phyloP scores from a whole-genome alignment of 2,113 vertebrate genomes.

The Tragelaphus imberbis region DNA sequence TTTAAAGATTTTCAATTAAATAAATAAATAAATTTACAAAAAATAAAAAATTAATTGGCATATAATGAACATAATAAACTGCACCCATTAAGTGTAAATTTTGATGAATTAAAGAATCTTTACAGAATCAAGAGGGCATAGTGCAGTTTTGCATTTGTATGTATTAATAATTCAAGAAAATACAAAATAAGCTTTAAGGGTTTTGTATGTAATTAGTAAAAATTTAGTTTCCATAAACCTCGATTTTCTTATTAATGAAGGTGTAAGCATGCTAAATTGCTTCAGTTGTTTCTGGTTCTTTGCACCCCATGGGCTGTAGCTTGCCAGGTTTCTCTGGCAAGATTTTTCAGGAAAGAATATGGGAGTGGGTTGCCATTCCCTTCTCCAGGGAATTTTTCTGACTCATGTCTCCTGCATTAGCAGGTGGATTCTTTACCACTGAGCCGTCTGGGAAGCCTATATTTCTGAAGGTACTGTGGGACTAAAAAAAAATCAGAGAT shows the following conservation, averaged over 20 bases:
- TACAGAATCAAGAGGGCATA: background rate
- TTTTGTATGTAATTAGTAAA: background rate
- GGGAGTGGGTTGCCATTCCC: background rate
- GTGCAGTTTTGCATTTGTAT: background rate
- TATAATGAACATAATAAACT: background rate
- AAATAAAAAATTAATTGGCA: background rate
- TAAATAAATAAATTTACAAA: too few species aligned
- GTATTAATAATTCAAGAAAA: background rate
- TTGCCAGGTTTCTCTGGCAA: background rate
- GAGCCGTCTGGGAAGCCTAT: rapidly evolving
- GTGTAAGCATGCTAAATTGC: background rate
- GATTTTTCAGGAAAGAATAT: background rate
- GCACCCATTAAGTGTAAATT: background rate
- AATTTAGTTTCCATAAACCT: background rate
- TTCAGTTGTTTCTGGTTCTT: background rate
- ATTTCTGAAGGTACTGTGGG: background rate
- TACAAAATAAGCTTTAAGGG: background rate
- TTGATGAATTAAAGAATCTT: background rate
- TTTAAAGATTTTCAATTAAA: background rate
- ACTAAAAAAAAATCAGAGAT: background rate
- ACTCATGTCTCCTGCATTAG: background rate
- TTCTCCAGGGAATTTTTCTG: background rate
- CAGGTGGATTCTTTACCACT: background rate
- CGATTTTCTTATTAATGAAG: background rate
- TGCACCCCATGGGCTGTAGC: background rate